Evolutionary conservation across 2,888 invertebrate species (phyloP), one percentile per base, ranked within the genome.

Genomic region (Rhagium mordax): DNA sequence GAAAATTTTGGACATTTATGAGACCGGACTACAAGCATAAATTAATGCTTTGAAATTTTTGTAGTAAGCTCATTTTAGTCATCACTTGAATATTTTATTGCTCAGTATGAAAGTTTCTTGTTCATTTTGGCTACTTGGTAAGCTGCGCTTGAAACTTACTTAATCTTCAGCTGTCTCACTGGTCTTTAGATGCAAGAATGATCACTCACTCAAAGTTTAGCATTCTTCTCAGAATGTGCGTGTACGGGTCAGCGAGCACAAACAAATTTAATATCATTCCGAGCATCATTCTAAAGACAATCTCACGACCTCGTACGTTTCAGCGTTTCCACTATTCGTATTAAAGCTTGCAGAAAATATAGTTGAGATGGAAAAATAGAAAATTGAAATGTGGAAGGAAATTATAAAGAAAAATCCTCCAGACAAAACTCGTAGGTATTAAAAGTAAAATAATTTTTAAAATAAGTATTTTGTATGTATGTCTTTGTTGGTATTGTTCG

Each of bases 261-360:
- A 59, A 41, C 20, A 33, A 59, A 59, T 59, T 57, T 59, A 59
- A 59, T 59, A 18, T 59, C 59, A 18, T 41, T 33, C 13, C 18
- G 33, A 59, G 18, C 13, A n/a, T n/a, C 18, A 41, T n/a, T 41
- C 41, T 41, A 6, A 24, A 24, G n/a, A n/a, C n/a, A n/a, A n/a
- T n/a, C n/a, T n/a, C n/a, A n/a, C n/a, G n/a, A n/a, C n/a, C n/a
- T n/a, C n/a, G n/a, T n/a, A n/a, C n/a, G n/a, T n/a, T n/a, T n/a
- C n/a, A n/a, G n/a, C n/a, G n/a, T n/a, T n/a, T n/a, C n/a, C n/a
- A n/a, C n/a, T 24, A 24, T 15, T 15, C 41, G 2, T 5, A 41
- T 41, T 41, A 41, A 41, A 41, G 13, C 5, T 41, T 41, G 0
- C 10, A 13, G 41, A 1, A 41, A 33, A 27, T 6, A 27, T 4